Evolutionary conservation across 2,113 vertebrate genomes (phyloP).

Genomic region (Dasypus novemcinctus): DNA sequence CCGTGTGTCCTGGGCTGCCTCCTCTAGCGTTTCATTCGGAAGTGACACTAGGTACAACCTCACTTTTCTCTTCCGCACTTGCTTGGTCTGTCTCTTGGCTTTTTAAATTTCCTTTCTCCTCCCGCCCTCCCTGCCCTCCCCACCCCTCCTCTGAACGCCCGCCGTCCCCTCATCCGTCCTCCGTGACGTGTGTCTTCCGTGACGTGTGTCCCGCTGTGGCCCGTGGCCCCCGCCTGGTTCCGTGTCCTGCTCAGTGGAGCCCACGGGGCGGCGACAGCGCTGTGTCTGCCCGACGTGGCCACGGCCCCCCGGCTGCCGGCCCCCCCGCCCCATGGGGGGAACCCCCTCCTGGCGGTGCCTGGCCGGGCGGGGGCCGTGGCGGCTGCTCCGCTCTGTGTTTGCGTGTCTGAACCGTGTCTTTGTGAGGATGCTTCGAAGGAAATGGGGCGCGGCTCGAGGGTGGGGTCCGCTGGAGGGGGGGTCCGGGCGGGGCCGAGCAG

Average conservation of each 20-base stretch:
- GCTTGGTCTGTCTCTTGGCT: slow-evolving; percentile 75
- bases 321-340: no score
- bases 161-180: slow-evolving; percentile 55
- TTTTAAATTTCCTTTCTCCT: slow-evolving; percentile 59
- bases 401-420: background rate
- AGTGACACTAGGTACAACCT: slow-evolving; percentile 93
- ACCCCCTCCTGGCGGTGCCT: background rate
- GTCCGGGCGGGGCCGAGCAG: no score
- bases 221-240: background rate
- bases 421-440: slow-evolving; percentile 60
- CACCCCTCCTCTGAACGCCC: slow-evolving; percentile 57
- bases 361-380: background rate
- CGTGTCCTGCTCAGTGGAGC: no score
- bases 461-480: no score
- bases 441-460: background rate
- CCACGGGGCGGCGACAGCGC: background rate
- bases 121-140: slow-evolving; percentile 59
- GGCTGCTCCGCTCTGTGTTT: background rate
- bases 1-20: slow-evolving; percentile 82
- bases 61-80: slow-evolving; percentile 72
- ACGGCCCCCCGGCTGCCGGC: no score
- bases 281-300: background rate
- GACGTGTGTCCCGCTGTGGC: slow-evolving; percentile 49
- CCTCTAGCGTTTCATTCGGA: slow-evolving; percentile 91
- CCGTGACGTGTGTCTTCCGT: slow-evolving; percentile 53